Conservation (phyloP, 2,797 vertebrate genomes). For the Mycteria americana region DNA sequence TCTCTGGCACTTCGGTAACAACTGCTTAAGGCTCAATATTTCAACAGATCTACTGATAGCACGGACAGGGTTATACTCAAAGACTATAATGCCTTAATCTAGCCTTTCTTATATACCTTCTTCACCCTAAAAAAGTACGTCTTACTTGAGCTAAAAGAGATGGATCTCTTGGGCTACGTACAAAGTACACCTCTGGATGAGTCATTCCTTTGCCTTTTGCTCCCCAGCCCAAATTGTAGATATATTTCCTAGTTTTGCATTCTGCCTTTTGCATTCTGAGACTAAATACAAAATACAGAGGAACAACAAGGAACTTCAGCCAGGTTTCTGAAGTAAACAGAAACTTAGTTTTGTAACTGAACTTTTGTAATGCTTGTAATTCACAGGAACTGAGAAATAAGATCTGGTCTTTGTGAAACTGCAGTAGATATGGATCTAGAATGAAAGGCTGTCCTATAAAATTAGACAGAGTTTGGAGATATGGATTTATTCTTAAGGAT, state of each 20-base stretch:
- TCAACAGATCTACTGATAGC: not conserved
- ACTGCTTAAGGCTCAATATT: not conserved
- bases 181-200: not conserved
- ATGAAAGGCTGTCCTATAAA: conserved; percentile 74
- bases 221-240: not conserved
- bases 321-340: not conserved
- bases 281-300: not conserved
- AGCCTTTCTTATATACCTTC: not conserved
- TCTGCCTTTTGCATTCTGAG: not conserved
- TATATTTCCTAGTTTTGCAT: not conserved
- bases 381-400: conserved; percentile 55
- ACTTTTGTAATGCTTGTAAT: conserved; percentile 36
- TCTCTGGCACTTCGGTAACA: not conserved
- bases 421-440: conserved; percentile 73
- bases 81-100: not conserved
- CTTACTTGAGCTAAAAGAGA: not conserved
- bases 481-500: conserved; percentile 76
- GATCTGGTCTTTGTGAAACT: conserved; percentile 56
- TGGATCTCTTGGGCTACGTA: not conserved
- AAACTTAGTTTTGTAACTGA: conserved; percentile 44
- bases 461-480: conserved; percentile 74
- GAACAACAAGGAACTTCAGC: not conserved
- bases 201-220: not conserved
- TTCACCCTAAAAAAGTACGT: not conserved
- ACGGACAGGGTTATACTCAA: not conserved